Evolutionary conservation across 1,140 invertebrate genomes (phyloP), one percentile per base, ranked within the genome.

Genomic region (Cyrtorhinus lividipennis): DNA sequence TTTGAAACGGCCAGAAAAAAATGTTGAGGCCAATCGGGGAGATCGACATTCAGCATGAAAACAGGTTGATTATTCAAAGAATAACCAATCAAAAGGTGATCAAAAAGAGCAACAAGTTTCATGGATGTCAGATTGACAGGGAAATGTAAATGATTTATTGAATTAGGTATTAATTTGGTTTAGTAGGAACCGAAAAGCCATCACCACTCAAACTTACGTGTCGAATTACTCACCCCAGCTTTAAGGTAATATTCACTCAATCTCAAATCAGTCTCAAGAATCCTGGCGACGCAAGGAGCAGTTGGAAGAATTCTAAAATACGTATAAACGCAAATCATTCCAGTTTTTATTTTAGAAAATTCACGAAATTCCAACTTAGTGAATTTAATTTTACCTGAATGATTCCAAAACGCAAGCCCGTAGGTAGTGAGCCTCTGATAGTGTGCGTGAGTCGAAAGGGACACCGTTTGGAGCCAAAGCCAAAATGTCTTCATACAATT

Each of bases 321-420:
- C n/a, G n/a, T n/a, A 62, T 44, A 65, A 59, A 64, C 38, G 38
- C n/a, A 44, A 44, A 44, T 44, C n/a, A n/a, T 12, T 12, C n/a
- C 10, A 10, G 38, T 12, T 12, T 44, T 44, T 10, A n/a, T n/a
- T 44, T 44, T n/a, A 44, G n/a, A 44, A n/a, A n/a, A n/a, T n/a
- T n/a, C n/a, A n/a, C n/a, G n/a, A n/a, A n/a, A n/a, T n/a, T n/a
- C n/a, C n/a, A 57, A 58, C 26, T 18, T n/a, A 57, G n/a, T 27
- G 27, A 45, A 45, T 60, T n/a, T 38, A 57, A 18, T 57, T 30
- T 61, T 68, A 78, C 76, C 77, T 78, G 70, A 92, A 93, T 0
- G 86, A 80, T 78, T 98, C 93, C 59, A 82, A 85, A 2, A 94
- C 81, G 67, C 90, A 94, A 1, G 91, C 91, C 67, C 85, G 85